Conservation (phyloP, 2,113 vertebrate species). For the Carassius carassius region DNA sequence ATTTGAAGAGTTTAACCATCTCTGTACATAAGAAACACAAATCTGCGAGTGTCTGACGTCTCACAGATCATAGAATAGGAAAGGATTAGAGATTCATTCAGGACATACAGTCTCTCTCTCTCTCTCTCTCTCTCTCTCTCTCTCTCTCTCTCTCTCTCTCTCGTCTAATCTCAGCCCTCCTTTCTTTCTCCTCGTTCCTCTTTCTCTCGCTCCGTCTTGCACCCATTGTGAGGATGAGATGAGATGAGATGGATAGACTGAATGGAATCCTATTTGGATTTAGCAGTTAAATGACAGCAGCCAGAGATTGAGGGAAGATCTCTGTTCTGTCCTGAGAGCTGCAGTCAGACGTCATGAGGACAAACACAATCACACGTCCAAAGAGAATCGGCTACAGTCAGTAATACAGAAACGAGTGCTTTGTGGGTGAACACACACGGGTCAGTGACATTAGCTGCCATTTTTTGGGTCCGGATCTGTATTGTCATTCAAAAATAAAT, state of each 20-base stretch:
- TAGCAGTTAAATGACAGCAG: constrained; percentile 46
- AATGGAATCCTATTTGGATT: constrained; percentile 66
- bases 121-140: constrained; percentile 53
- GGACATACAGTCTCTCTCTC: constrained; percentile 43
- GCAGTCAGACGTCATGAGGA: constrained; percentile 31
- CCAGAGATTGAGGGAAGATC: constrained; percentile 54
- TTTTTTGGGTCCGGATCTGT: no score
- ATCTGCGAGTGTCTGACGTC: neutral
- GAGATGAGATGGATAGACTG: constrained; percentile 59
- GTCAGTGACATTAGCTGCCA: neutral
- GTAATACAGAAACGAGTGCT: neutral
- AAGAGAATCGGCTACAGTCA: neutral
- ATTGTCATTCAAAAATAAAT: neutral
- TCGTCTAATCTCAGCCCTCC: constrained; percentile 27
- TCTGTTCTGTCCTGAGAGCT: constrained; percentile 34
- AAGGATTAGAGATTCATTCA: constrained; percentile 13
- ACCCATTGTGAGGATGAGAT: constrained; percentile 61
- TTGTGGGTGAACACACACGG: neutral
- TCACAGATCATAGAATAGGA: neutral
- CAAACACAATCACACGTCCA: neutral
- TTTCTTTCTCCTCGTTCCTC: constrained; percentile 35
- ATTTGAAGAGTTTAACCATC: neutral
- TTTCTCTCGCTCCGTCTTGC: constrained; percentile 58
- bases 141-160: constrained; percentile 47
- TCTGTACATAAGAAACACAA: neutral